Base-by-base conservation (phyloP, 2,888 invertebrate genomes). In the Drosophila subsilvestris region DNA sequence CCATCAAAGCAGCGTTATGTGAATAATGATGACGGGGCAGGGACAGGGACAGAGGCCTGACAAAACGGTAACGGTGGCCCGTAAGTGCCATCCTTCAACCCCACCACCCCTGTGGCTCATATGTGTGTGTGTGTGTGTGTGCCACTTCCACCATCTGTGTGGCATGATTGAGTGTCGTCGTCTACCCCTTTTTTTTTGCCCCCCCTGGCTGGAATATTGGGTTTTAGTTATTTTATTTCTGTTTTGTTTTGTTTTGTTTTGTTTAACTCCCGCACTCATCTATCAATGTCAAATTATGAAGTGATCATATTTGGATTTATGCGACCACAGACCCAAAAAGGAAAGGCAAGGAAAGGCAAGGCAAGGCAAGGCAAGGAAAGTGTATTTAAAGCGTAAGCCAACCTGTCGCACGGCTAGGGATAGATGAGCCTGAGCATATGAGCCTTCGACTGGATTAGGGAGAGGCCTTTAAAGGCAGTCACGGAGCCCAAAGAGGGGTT, bases 271-370 rank as follows among this genome's bases (percentile, higher is more conserved):
- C 82, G 87, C 89, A 90, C 91, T 91, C 91, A 91, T 91, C 91
- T 88, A 91, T 91, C 91, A 91, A 91, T 90, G 91, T 91, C 91
- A 91, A 89, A 91, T 91, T 91, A 91, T 91, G 91, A 91, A 91
- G 91, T 91, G 91, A 91, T 91, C 91, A 91, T 91, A 91, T 91
- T 91, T 88, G 91, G 91, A 91, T 91, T 91, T 91, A 90, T 91
- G 89, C 89, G 88, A 78, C 88, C 81, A 71, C 25, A 47, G 29
- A 42, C 37, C 47, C 51, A 66, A 20, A 20, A 22, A 22, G 3
- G 22, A 0, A 22, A 4, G 4, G 22, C 22, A 22, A 22, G 22
- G 22, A 22, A 22, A 22, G 22, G 22, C 3, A 25, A 25, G 25
- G 6, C 3, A 6, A 1, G 22, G 4, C 3, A 3, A 3, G 20